phyloP scores from a whole-genome alignment of 2,888 invertebrate genomes.

The Ferdinandea cuprea region DNA sequence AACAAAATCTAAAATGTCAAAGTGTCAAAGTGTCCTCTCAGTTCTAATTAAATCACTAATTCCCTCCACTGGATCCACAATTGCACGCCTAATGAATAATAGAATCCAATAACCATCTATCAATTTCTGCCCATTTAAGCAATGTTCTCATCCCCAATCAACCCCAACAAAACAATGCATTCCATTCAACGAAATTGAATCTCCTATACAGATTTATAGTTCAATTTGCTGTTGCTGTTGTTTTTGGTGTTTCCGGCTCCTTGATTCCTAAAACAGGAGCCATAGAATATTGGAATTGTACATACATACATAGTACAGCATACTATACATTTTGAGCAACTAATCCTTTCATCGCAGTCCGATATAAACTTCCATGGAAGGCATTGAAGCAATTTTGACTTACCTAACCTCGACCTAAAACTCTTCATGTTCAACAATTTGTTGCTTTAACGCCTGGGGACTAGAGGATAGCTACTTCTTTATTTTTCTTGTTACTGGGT shows the following conservation, averaged over 20 bases:
- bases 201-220: constrained; percentile 15
- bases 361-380: constrained; percentile 2
- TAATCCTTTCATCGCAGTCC: constrained; percentile 19
- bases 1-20: too few relatives aligned
- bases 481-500: neutral
- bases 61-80: neutral
- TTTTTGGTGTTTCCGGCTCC: neutral
- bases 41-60: neutral
- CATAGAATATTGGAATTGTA: neutral
- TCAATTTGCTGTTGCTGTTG: constrained; percentile 13
- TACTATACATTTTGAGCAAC: neutral
- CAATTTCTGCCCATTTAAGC: constrained; percentile 21
- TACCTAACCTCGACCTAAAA: constrained; percentile 3
- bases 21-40: too few relatives aligned
- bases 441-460: neutral
- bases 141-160: constrained; percentile 26
- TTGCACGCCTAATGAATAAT: neutral
- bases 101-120: neutral
- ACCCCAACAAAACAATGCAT: neutral
- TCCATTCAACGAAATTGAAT: neutral
- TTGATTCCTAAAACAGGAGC: neutral
- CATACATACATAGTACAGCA: neutral
- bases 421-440: constrained; percentile 18
- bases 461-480: neutral
- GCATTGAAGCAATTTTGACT: constrained; percentile 11